Evolutionary conservation across 2,888 invertebrate species (phyloP), one percentile per base, ranked within the genome.

Genomic region (Drosophila cognata): DNA sequence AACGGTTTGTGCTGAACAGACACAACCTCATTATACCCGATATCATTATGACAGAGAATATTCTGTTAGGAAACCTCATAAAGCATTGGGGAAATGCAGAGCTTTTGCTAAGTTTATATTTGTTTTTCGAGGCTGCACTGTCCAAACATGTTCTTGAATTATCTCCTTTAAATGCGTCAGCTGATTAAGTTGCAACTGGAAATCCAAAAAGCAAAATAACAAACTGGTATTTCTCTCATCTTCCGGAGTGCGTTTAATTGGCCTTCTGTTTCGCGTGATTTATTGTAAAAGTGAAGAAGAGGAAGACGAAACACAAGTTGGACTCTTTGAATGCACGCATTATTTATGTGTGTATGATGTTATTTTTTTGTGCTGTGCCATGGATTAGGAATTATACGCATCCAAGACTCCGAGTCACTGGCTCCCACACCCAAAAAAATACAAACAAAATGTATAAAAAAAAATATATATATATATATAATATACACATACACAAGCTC

Each of bases 351-450:
- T n/a, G n/a, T n/a, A n/a, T n/a, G 81, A 66, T 82, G 71, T 88
- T 84, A 72, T 82, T 87, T 89, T 38, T 85, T 82, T 89, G 74
- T 79, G 78, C 80, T 79, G 74, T 77, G 70, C 64, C 71, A 60
- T 81, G 91, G 90, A 91, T 90, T 91, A 91, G 91, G 91, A 91
- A 81, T 88, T 83, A 86, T 81, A 77, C 79, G n/a, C 33, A n/a
- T n/a, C n/a, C n/a, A n/a, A n/a, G n/a, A 59, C 50, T 43, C 28
- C 53, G 25, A 36, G 16, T 31, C 38, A 63, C 50, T 29, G 53
- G 74, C 64, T 78, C 81, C 65, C 84, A 73, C 66, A 59, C 43
- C 31, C 53, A 36, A 33, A 43, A n/a, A 28, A 1, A 28, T 18
- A 52, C 35, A 53, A 56, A 6, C 29, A 38, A 43, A n/a, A 25